These are phyloP conservation scores for Prorops nasuta DNA, from an alignment of 1,140 invertebrate species.

Conservation along the genomic window DNA sequence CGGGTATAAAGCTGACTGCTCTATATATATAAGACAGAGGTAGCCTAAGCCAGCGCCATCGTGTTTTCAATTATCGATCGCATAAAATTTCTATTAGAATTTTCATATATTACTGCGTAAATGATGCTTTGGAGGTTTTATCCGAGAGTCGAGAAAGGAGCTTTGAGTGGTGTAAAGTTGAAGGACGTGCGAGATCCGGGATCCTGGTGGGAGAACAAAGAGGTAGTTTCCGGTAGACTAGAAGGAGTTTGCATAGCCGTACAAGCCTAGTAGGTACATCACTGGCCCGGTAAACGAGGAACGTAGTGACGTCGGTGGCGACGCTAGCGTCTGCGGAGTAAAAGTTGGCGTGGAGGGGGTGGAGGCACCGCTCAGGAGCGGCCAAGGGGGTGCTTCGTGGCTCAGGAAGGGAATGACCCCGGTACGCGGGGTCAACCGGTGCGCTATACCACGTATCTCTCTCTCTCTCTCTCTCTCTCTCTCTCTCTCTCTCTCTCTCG, in stretches of 20 bases:
- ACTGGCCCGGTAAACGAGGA: background rate
- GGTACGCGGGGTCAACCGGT: conserved; percentile 43
- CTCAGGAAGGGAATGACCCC: conserved; percentile 46
- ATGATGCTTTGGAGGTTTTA: background rate
- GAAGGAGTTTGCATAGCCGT: no score
- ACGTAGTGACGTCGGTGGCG: conserved; percentile 19
- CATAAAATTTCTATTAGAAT: background rate
- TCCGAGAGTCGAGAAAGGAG: background rate
- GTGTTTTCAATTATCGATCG: conserved; percentile 12
- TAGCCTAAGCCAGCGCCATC: conserved; percentile 18
- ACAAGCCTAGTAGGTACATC: background rate
- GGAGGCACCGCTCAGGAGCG: conserved; percentile 8
- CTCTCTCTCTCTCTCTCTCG: conserved; percentile 6
- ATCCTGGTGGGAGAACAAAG: background rate
- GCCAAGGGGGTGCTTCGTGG: conserved; percentile 14
- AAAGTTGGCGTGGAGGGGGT: conserved; percentile 8
- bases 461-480: background rate
- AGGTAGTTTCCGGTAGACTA: no score
- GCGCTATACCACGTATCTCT: conserved; percentile 30
- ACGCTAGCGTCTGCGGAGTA: conserved; percentile 12
- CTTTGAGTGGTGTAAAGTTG: background rate
- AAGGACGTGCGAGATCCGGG: background rate
- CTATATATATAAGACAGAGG: no score
- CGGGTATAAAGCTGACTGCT: no score
- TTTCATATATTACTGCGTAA: no score